Evolutionary conservation across 1,140 invertebrate genomes (phyloP).

Genomic region (Agrypnia vestita): DNA sequence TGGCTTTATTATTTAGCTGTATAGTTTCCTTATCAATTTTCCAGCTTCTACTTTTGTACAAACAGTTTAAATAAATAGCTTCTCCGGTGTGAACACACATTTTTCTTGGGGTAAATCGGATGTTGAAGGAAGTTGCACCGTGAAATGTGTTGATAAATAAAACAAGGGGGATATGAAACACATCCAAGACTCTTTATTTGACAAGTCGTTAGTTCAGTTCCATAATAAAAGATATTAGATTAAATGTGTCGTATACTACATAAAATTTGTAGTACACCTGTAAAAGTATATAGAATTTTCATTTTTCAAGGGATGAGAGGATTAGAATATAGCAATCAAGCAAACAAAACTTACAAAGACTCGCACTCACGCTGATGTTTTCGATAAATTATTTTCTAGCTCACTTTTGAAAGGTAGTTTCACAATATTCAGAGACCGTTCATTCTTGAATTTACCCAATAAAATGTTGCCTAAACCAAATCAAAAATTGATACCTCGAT

Average conservation of each 20-base stretch:
- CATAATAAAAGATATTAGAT: conserved; percentile 57
- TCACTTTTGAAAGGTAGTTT: conserved; percentile 5
- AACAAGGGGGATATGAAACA: conserved; percentile 54
- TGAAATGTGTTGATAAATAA: conserved; percentile 10
- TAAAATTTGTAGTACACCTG: conserved; percentile 53
- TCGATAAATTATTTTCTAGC: conserved; percentile 14
- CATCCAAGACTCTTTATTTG: conserved; percentile 59
- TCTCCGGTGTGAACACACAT: no score
- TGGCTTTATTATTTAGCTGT: no score
- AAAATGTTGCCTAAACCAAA: no score
- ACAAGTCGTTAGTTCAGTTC: conserved; percentile 58
- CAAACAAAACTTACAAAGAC: conserved; percentile 29
- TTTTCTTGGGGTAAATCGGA: no score
- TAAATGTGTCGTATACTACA: conserved; percentile 53
- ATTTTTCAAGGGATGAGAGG: conserved; percentile 16
- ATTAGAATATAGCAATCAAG: conserved; percentile 25
- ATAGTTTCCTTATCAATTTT: no score
- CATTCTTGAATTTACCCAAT: no score
- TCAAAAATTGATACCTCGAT: no score
- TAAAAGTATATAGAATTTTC: conserved; percentile 47
- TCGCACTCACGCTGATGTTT: conserved; percentile 10
- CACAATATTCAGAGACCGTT: conserved; percentile 13
- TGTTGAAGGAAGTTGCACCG: conserved; percentile 19
- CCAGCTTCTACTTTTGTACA: no score
- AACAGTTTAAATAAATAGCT: no score